phyloP scores from a whole-genome alignment of 1,140 invertebrate genomes.

The Trinorchestia longiramus region DNA sequence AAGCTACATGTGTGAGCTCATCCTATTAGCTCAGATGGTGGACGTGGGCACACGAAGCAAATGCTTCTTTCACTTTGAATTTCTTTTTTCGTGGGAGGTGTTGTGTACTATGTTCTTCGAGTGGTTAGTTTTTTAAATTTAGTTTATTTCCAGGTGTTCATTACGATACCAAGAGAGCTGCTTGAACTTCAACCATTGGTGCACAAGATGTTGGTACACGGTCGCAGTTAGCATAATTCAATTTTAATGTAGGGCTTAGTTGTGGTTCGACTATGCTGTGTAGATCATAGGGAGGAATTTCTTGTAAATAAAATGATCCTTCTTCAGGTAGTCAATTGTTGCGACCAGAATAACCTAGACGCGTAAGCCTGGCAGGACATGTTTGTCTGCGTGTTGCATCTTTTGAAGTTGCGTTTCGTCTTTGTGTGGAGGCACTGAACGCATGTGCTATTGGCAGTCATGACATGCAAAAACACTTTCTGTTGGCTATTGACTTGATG shows the following conservation, averaged over 20 bases:
- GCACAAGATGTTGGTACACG: not conserved
- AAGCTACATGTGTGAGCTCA: not conserved
- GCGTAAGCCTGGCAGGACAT: not conserved
- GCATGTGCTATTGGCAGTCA: not conserved
- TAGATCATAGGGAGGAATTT: not conserved
- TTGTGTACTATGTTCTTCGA: not conserved
- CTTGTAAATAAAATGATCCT: slow-evolving; percentile 2
- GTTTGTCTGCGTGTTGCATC: not conserved
- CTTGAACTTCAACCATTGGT: not conserved
- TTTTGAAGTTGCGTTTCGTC: not conserved
- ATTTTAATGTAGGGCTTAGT: not conserved
- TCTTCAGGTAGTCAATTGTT: not conserved
- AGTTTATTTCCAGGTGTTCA: not conserved
- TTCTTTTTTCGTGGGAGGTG: not conserved
- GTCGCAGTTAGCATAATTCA: not conserved
- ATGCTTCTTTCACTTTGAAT: not conserved
- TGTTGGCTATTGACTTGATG: no score
- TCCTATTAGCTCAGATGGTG: not conserved
- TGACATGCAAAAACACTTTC: no score
- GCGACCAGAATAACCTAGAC: not conserved
- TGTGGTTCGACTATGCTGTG: not conserved
- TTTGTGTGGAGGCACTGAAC: no score
- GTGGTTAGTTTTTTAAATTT: not conserved
- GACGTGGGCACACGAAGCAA: not conserved
- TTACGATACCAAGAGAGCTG: not conserved